phyloP scores from a whole-genome alignment of 2,888 invertebrate species.

The Craniophora ligustri region DNA sequence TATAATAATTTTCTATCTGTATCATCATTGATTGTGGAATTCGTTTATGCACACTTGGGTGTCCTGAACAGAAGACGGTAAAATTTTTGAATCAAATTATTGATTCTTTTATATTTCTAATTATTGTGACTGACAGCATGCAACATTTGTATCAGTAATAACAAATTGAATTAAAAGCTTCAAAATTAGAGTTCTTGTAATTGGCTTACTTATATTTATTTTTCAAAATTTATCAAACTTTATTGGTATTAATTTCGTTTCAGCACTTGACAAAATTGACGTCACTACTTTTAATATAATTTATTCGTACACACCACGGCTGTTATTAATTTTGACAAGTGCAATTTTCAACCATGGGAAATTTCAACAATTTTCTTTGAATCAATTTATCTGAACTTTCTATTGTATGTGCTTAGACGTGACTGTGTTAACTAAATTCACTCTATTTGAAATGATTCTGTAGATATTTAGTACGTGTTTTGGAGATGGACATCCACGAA shows the following conservation, averaged over 20 bases:
- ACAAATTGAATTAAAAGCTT: slow-evolving; percentile 76
- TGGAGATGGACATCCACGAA: slow-evolving; percentile 61
- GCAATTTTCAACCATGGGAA: slow-evolving; percentile 47
- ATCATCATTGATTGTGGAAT: slow-evolving; percentile 72
- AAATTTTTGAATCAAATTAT: slow-evolving; percentile 74
- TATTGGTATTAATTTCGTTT: slow-evolving; percentile 53
- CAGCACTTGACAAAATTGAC: slow-evolving; percentile 64
- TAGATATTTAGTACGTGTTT: slow-evolving; percentile 83
- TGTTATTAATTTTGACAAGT: slow-evolving; percentile 65
- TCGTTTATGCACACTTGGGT: slow-evolving; percentile 84
- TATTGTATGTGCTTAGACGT: slow-evolving; percentile 81
- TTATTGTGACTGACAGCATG: slow-evolving; percentile 87
- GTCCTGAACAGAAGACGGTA: slow-evolving; percentile 88
- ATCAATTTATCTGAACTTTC: slow-evolving; percentile 53
- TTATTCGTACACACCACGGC: neutral
- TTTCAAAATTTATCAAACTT: slow-evolving; percentile 76
- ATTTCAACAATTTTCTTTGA: slow-evolving; percentile 54
- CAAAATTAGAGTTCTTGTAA: slow-evolving; percentile 76
- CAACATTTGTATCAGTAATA: slow-evolving; percentile 72
- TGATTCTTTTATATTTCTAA: slow-evolving; percentile 74
- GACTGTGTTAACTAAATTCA: slow-evolving; percentile 82
- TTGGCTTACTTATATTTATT: slow-evolving; percentile 78
- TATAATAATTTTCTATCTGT: slow-evolving; percentile 12
- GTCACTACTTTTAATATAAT: neutral
- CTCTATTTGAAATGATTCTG: slow-evolving; percentile 75